Conservation (phyloP, 2,888 invertebrate genomes). For the Lomographa bimaculata region DNA sequence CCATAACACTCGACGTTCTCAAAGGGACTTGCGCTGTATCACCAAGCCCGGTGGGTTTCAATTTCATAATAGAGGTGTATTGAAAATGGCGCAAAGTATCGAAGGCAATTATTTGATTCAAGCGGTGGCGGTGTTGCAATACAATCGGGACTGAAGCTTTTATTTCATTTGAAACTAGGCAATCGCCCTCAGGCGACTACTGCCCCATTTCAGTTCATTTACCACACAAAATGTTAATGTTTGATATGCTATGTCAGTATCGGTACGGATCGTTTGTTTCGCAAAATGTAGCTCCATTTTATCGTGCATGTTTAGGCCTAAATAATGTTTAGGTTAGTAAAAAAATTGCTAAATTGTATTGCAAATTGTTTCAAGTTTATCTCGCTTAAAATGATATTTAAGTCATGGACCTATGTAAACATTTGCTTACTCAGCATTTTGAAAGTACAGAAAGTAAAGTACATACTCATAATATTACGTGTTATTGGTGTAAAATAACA, state of each 20-base stretch:
- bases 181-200: slow-evolving; percentile 22
- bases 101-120: slow-evolving; percentile 34
- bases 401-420: no score
- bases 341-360: slow-evolving; percentile 11
- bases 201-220: slow-evolving; percentile 25
- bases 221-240: slow-evolving; percentile 13
- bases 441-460: slow-evolving; percentile 1
- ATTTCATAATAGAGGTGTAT: no score
- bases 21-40: no score
- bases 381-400: no score
- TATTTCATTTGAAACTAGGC: slow-evolving; percentile 35
- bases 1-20: no score
- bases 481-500: no score
- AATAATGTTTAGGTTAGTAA: slow-evolving; percentile 5
- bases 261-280: slow-evolving; percentile 10
- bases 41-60: no score
- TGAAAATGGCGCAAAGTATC: slow-evolving; percentile 36
- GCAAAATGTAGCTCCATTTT: slow-evolving; percentile 8
- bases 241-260: slow-evolving; percentile 1
- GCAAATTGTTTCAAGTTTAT: no score
- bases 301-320: slow-evolving; percentile 15
- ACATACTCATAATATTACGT: no score
- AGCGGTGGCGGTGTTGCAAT: slow-evolving; percentile 23
- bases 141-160: slow-evolving; percentile 29
- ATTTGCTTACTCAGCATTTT: no score